These are phyloP conservation scores for Diglossa cyanea DNA, from an alignment of 2,797 vertebrate genomes.

Conservation along the genomic window DNA sequence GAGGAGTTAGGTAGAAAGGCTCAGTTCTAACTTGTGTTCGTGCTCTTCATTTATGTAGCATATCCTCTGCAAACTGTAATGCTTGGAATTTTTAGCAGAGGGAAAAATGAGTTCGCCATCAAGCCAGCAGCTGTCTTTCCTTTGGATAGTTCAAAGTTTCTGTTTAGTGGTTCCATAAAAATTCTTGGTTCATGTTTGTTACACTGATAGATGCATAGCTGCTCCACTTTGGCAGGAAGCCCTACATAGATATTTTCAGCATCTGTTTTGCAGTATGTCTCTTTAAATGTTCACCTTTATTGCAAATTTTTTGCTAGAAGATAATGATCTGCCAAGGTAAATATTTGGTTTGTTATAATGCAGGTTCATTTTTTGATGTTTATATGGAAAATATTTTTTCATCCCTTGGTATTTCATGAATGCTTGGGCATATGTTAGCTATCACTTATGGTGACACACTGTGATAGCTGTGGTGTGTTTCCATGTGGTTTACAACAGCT, in stretches of 20 bases:
- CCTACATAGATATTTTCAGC: neutral
- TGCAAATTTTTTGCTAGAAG: neutral
- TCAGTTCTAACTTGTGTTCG: neutral
- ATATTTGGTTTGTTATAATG: neutral
- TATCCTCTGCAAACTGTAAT: neutral
- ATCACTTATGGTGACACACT: fast-evolving
- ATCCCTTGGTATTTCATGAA: neutral
- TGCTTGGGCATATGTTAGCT: neutral
- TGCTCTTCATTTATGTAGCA: neutral
- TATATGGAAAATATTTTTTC: neutral
- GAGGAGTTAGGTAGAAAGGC: neutral
- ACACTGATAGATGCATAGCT: neutral
- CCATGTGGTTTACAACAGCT: neutral
- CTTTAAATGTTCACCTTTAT: neutral
- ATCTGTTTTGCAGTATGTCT: neutral
- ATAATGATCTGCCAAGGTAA: neutral
- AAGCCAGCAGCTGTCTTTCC: neutral
- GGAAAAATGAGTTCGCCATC: neutral
- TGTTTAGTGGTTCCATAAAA: neutral
- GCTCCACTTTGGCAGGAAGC: neutral
- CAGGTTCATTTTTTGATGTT: neutral
- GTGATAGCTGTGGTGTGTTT: neutral
- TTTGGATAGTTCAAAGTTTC: neutral
- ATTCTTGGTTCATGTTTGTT: neutral
- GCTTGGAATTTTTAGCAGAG: neutral